phyloP scores from a whole-genome alignment of 2,797 vertebrate species.

The Margarornis squamiger region DNA sequence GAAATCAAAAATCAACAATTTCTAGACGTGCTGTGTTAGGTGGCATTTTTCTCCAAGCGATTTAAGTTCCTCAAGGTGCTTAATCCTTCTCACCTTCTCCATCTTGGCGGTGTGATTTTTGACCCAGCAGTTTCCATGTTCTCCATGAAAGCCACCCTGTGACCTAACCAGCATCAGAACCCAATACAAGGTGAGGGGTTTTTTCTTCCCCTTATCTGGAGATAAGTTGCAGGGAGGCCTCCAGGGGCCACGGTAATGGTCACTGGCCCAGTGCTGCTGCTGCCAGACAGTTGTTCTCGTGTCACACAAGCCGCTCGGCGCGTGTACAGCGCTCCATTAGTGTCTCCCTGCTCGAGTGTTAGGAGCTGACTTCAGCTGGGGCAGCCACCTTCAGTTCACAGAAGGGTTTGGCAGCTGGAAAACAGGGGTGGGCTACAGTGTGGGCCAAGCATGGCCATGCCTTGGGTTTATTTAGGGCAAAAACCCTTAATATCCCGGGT shows the following conservation, averaged over 20 bases:
- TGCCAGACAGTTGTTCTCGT: conserved; percentile 17
- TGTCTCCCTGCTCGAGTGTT: neutral
- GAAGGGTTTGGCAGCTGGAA: conserved; percentile 30
- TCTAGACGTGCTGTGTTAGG: neutral
- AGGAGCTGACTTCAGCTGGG: neutral
- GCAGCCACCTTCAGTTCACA: conserved; percentile 44
- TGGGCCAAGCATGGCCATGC: neutral
- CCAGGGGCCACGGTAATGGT: neutral
- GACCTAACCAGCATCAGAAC: neutral
- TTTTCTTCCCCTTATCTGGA: neutral
- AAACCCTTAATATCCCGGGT: neutral
- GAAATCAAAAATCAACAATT: neutral
- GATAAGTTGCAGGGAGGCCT: neutral
- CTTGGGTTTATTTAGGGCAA: neutral
- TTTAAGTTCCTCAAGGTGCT: neutral
- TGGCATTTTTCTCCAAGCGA: neutral
- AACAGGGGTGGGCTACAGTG: neutral
- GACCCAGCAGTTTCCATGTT: neutral
- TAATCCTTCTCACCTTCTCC: neutral
- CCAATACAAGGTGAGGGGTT: neutral
- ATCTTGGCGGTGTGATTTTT: neutral
- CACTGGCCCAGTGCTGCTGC: neutral
- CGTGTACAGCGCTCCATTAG: neutral
- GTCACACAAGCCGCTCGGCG: conserved; percentile 23
- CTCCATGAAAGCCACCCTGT: neutral